A percentile compares a stretch with the other conserved stretches of the same genome.
phyloP scores from a whole-genome alignment of 1,140 invertebrate genomes.

The Belonocnema kinseyi region DNA sequence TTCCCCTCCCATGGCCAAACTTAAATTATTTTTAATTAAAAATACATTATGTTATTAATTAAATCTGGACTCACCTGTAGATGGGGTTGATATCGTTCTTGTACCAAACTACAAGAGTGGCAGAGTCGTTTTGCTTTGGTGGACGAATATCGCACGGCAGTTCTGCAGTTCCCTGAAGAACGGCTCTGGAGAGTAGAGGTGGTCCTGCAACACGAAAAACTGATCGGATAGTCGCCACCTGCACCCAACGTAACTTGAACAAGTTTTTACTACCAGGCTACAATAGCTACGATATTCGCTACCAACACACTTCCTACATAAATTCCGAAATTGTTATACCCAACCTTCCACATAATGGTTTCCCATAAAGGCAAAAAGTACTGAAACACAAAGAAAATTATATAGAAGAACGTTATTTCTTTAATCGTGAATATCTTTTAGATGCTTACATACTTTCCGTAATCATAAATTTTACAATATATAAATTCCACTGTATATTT shows the following conservation, averaged over 20 bases:
- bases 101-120: conserved; percentile 83
- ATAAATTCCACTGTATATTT: no score
- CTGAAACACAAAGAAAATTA: no score
- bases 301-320: neutral
- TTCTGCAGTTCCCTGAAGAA: conserved; percentile 78
- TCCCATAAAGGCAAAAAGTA: no score
- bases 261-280: conserved; percentile 1
- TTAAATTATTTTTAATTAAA: neutral
- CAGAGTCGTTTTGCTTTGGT: conserved; percentile 76
- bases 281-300: neutral
- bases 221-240: conserved; percentile 56
- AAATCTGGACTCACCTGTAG: conserved; percentile 78
- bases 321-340: neutral
- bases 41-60: neutral
- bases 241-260: conserved; percentile 35
- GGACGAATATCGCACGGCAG: conserved; percentile 81
- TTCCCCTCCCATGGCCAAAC: no score
- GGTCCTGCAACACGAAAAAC: conserved; percentile 77
- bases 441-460: no score
- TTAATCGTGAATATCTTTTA: no score
- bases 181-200: conserved; percentile 76
- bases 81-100: conserved; percentile 80
- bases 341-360: neutral
- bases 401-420: no score
- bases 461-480: no score